Conservation (phyloP, 2,113 vertebrate species). For the Dromaius novaehollandiae region DNA sequence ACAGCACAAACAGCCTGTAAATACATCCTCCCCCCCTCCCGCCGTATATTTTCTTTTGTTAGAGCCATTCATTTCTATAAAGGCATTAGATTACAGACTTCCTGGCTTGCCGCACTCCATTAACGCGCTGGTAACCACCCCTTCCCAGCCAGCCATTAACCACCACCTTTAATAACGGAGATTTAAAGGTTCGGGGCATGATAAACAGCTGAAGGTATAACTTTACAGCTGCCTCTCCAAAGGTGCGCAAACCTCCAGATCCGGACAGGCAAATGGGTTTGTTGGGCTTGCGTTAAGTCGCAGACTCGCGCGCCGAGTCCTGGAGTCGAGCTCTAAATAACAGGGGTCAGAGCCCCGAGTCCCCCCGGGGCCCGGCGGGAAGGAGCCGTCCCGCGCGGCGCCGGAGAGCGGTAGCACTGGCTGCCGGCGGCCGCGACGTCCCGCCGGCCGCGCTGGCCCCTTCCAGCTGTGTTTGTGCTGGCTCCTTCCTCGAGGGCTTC, state of each 20-base stretch:
- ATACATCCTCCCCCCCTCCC: neutral
- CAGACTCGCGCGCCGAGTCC: constrained; percentile 32
- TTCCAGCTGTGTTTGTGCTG: constrained; percentile 62
- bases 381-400: neutral
- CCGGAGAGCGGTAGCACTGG: constrained; percentile 13
- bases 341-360: neutral
- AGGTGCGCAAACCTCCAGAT: constrained; percentile 53
- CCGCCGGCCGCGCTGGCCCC: neutral
- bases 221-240: constrained; percentile 55
- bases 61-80: constrained; percentile 24
- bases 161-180: constrained; percentile 71
- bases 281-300: constrained; percentile 40
- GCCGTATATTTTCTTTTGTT: constrained; percentile 29
- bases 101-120: constrained; percentile 11
- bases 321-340: constrained; percentile 13
- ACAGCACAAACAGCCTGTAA: constrained; percentile 53
- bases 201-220: constrained; percentile 60
- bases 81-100: constrained; percentile 45
- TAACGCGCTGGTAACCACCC: neutral
- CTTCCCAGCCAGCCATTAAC: constrained; percentile 58
- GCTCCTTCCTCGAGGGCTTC: constrained; percentile 42
- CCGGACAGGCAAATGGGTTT: constrained; percentile 41
- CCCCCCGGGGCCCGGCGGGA: neutral
- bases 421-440: neutral
- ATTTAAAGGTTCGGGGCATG: constrained; percentile 66